phyloP scores from a whole-genome alignment of 2,888 invertebrate genomes.

The Mallateleia sp. region DNA sequence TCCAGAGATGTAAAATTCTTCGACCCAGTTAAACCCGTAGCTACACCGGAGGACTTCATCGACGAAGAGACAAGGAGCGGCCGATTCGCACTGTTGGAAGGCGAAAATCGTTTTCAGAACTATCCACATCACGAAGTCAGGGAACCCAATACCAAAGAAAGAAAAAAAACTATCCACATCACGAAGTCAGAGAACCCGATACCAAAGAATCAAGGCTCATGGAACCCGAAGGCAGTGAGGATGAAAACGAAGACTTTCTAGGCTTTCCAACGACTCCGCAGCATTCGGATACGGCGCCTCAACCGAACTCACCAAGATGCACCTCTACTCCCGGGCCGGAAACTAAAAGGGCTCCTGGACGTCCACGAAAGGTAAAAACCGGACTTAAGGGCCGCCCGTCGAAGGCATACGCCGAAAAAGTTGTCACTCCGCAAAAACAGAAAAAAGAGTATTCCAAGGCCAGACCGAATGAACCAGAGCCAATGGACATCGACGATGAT shows the following conservation, averaged over 20 bases:
- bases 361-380: conserved; percentile 36
- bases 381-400: conserved; percentile 29
- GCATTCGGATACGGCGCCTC: too few relatives aligned
- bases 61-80: background rate
- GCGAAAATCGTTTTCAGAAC: background rate
- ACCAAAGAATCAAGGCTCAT: too few relatives aligned
- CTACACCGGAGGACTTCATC: background rate
- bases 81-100: background rate
- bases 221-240: background rate
- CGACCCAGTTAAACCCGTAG: conserved; percentile 4
- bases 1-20: conserved; percentile 65
- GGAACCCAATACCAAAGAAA: background rate
- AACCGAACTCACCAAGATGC: too few relatives aligned
- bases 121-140: background rate
- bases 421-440: too few relatives aligned
- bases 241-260: background rate
- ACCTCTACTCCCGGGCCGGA: too few relatives aligned
- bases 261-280: background rate
- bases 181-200: background rate
- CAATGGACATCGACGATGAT: background rate
- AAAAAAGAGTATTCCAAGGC: too few relatives aligned
- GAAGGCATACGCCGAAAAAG: conserved; percentile 29
- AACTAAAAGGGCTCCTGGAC: conserved; percentile 35
- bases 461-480: too few relatives aligned
- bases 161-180: background rate